Conservation (phyloP, 2,888 invertebrate species). For the Callyntrura guangdongensis region DNA sequence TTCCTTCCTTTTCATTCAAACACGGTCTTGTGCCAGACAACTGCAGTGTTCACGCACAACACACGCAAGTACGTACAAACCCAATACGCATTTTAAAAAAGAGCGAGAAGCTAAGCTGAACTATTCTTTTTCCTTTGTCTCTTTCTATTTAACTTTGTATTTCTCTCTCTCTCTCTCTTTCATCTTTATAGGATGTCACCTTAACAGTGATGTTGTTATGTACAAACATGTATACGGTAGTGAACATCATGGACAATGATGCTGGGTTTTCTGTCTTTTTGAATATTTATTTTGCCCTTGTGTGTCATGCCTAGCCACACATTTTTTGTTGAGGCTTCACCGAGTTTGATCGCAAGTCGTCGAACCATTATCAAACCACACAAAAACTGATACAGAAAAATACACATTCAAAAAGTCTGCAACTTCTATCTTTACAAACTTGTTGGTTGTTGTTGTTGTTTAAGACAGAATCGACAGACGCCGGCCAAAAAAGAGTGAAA, state of each 20-base stretch:
- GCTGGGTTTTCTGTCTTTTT: neutral
- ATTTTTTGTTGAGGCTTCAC: slow-evolving; percentile 29
- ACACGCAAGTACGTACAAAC: too few species aligned
- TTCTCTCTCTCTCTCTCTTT: neutral
- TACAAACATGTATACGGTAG: neutral
- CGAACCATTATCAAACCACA: too few species aligned
- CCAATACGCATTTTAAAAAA: too few species aligned
- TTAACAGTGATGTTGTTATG: neutral
- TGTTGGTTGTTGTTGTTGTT: slow-evolving; percentile 20
- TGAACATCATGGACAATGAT: neutral
- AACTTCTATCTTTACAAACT: too few species aligned
- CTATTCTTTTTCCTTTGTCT: neutral
- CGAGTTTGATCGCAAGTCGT: too few species aligned
- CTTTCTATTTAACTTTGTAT: slow-evolving; percentile 10
- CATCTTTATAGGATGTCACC: neutral
- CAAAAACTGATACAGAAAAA: too few species aligned
- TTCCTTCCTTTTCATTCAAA: too few species aligned
- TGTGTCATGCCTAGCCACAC: slow-evolving; percentile 56
- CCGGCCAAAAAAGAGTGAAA: neutral
- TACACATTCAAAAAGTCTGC: too few species aligned
- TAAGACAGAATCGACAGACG: neutral
- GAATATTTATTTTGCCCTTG: slow-evolving; percentile 64
- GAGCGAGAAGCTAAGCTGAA: neutral
- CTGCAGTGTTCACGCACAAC: too few species aligned
- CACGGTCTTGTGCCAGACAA: too few species aligned